Evolutionary conservation across 2,113 vertebrate species (phyloP).

Genomic region (Meles meles): DNA sequence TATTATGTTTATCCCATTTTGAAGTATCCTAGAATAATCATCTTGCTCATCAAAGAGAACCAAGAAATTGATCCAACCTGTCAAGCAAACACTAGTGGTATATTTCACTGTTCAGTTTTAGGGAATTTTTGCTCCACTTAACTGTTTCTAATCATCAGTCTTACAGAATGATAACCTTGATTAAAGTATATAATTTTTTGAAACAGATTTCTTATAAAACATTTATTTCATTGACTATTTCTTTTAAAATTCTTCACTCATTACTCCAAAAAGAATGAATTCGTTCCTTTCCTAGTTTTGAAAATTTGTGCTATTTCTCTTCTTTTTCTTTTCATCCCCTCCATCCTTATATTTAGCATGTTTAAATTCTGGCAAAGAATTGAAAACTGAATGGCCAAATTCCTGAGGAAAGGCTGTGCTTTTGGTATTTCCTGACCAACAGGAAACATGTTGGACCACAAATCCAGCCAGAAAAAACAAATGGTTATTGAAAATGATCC

Average conservation of each 20-base stretch:
- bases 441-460: conserved; percentile 12
- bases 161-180: background rate
- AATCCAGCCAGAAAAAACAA: conserved; percentile 41
- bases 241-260: background rate
- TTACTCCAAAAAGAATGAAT: background rate
- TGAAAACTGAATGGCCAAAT: background rate
- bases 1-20: background rate
- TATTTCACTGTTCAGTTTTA: background rate
- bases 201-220: background rate
- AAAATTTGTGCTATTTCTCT: background rate
- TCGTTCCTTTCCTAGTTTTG: background rate
- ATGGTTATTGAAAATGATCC: conserved; percentile 27
- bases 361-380: conserved; percentile 35
- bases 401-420: conserved; percentile 13
- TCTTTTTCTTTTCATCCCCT: background rate
- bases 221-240: background rate
- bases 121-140: background rate
- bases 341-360: conserved; percentile 31
- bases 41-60: background rate
- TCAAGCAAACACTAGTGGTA: background rate
- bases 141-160: background rate
- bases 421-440: conserved; percentile 49
- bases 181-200: background rate
- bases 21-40: background rate
- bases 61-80: background rate